These are phyloP conservation scores for Diplazon laetatorius DNA, from an alignment of 2,888 invertebrate species.

Conservation along the genomic window DNA sequence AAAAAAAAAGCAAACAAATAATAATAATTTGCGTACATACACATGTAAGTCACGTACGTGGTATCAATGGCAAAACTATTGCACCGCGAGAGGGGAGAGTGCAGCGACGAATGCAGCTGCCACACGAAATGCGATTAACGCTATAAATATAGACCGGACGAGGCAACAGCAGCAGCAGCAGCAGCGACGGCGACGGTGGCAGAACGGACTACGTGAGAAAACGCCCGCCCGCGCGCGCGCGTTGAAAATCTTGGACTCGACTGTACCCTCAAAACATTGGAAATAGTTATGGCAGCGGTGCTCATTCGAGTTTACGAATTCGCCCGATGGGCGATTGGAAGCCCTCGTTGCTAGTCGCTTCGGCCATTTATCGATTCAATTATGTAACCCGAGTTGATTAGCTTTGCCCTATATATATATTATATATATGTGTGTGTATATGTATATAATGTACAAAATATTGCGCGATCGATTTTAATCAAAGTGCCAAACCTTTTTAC, in stretches of 20 bases:
- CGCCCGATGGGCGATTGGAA: neutral
- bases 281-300: constrained; percentile 80
- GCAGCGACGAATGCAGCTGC: constrained; percentile 78
- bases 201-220: constrained; percentile 11
- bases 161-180: constrained; percentile 60
- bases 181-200: constrained; percentile 57
- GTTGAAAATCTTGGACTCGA: constrained; percentile 71
- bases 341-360: too few relatives aligned
- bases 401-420: constrained; percentile 54
- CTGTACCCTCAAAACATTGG: constrained; percentile 81
- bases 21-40: constrained; percentile 38
- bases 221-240: constrained; percentile 28
- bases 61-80: constrained; percentile 67
- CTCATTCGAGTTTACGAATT: constrained; percentile 68
- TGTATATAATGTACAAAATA: too few relatives aligned
- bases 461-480: constrained; percentile 39
- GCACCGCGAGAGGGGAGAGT: constrained; percentile 68
- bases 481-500: constrained; percentile 34
- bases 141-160: constrained; percentile 77
- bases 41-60: constrained; percentile 28
- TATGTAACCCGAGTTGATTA: constrained; percentile 75
- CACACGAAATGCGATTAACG: constrained; percentile 80
- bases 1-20: constrained; percentile 11
- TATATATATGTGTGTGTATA: constrained; percentile 48
- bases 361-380: constrained; percentile 77